Evolutionary conservation across 2,888 invertebrate species (phyloP).

Genomic region (Cyclophora albipunctata): DNA sequence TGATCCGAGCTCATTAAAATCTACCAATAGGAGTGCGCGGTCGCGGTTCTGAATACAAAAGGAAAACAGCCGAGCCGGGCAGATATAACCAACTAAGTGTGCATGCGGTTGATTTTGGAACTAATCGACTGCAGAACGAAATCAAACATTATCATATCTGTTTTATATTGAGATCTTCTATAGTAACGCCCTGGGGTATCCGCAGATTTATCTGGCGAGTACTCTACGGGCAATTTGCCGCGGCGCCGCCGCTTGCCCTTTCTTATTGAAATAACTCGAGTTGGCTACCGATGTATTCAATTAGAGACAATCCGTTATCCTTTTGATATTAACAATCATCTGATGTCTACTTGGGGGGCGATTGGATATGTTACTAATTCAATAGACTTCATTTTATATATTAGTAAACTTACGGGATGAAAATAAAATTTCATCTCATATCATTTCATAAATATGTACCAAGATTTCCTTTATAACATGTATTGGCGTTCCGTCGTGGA

Average conservation of each 20-base stretch:
- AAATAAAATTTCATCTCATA: too few species aligned
- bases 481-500: too few species aligned
- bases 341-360: conserved; percentile 9
- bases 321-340: conserved; percentile 44
- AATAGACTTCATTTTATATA: too few species aligned
- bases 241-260: conserved; percentile 57
- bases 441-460: too few species aligned
- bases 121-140: too few species aligned
- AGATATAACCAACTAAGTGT: neutral
- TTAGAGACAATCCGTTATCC: conserved; percentile 51
- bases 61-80: neutral
- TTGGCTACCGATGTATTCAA: conserved; percentile 48
- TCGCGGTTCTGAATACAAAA: neutral
- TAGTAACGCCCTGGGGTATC: too few species aligned
- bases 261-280: conserved; percentile 61
- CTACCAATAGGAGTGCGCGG: conserved; percentile 50
- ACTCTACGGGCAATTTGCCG: conserved; percentile 54
- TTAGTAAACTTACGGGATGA: too few species aligned
- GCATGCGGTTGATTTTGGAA: conserved; percentile 14
- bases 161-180: too few species aligned
- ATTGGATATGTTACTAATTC: neutral
- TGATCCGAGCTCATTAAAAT: conserved; percentile 69
- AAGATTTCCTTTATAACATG: too few species aligned
- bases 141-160: too few species aligned
- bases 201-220: too few species aligned